Evolutionary conservation across 1,140 invertebrate species (phyloP).

Genomic region (Amphibalanus amphitrite): DNA sequence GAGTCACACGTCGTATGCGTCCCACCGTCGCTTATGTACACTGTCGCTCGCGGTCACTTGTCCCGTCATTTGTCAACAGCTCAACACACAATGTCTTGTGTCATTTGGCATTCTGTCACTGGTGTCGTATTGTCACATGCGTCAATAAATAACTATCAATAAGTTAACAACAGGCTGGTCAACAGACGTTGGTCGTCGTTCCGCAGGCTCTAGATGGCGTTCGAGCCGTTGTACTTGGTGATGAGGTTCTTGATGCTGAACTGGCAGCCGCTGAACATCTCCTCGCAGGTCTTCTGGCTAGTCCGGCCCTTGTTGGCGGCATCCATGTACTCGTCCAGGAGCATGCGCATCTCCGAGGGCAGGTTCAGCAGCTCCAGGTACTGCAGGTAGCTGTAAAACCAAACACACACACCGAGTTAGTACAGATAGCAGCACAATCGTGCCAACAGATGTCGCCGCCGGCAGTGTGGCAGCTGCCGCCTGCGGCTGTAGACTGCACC

Average conservation of each 20-base stretch:
- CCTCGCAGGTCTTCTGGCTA: slow-evolving; percentile 20
- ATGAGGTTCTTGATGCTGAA: slow-evolving; percentile 22
- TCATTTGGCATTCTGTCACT: background rate
- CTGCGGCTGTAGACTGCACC: background rate
- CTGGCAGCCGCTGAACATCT: slow-evolving; percentile 20
- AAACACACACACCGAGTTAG: background rate
- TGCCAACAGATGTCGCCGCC: background rate
- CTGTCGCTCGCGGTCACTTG: too few species aligned
- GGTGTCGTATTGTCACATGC: background rate
- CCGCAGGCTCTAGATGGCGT: background rate
- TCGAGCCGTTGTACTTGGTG: slow-evolving; percentile 17
- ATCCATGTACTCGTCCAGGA: slow-evolving; percentile 21
- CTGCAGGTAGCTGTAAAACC: slow-evolving; percentile 19
- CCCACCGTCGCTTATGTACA: background rate
- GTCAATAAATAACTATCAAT: slow-evolving; percentile 1
- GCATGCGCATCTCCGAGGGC: slow-evolving; percentile 18
- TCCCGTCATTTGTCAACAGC: background rate
- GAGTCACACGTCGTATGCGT: background rate
- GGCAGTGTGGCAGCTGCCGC: background rate
- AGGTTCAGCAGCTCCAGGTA: slow-evolving; percentile 20
- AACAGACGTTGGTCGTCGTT: background rate
- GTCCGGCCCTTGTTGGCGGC: slow-evolving; percentile 20
- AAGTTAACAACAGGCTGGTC: background rate
- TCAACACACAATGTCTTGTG: background rate
- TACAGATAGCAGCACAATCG: background rate